These are phyloP conservation scores for Arbacia lixula DNA, from an alignment of 53 echinoderm and acorn worm genomes.

Conservation along the genomic window DNA sequence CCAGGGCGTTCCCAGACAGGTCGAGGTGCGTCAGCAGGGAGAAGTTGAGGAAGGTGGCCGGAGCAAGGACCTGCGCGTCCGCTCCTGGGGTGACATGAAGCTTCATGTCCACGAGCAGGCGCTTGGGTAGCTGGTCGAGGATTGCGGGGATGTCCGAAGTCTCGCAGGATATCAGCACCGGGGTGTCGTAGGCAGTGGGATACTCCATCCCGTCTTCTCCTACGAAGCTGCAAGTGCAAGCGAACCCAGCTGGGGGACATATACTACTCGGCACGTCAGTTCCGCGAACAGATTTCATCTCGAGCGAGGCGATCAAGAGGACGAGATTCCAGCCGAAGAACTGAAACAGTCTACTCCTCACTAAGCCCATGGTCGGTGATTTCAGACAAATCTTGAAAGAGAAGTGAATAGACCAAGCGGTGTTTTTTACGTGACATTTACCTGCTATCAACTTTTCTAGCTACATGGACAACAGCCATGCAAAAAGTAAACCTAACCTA, in stretches of 20 bases:
- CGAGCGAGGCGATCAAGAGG: background rate
- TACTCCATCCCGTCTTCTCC: background rate
- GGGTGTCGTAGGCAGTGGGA: background rate
- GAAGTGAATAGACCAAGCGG: too few species aligned
- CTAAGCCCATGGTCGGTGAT: background rate
- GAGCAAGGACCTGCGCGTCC: background rate
- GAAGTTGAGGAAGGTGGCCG: background rate
- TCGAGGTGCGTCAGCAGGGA: background rate
- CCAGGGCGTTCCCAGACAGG: background rate
- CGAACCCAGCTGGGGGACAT: slow-evolving; percentile 4
- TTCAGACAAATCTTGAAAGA: too few species aligned
- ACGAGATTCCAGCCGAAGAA: background rate
- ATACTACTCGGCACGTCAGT: too few species aligned
- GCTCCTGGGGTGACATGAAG: slow-evolving; percentile 2
- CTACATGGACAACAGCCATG: too few species aligned
- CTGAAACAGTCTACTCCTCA: background rate
- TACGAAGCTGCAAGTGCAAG: slow-evolving; percentile 7
- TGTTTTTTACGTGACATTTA: too few species aligned
- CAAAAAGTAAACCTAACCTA: too few species aligned
- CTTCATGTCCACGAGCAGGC: background rate
- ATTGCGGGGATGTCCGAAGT: background rate
- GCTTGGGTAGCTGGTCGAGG: background rate
- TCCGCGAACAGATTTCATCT: background rate
- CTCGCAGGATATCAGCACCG: slow-evolving; percentile 15
- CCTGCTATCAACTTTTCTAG: too few species aligned